Percentiles rank a stretch among this genome's conserved stretches.
Conservation (phyloP, 2,113 vertebrate species). For the Gallinago media region DNA sequence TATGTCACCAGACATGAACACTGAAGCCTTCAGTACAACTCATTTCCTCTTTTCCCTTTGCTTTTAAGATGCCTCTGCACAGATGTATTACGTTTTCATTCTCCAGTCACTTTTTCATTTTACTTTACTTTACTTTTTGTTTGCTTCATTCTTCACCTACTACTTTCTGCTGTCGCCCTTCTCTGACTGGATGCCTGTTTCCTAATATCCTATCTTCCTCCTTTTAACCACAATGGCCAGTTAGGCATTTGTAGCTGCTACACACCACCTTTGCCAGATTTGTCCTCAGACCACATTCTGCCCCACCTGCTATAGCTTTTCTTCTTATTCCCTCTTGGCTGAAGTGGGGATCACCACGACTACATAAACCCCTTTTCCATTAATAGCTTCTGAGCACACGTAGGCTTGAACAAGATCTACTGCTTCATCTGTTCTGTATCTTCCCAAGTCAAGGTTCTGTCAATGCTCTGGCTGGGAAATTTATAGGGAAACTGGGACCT, state of each 20-base stretch:
- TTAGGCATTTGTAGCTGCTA: background rate
- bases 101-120: background rate
- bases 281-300: background rate
- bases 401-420: conserved; percentile 20
- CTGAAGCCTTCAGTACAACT: background rate
- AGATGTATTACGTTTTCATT: background rate
- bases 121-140: background rate
- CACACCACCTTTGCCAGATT: background rate
- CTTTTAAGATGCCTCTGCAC: background rate
- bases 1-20: background rate
- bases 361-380: background rate
- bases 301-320: background rate
- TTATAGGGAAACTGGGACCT: conserved; percentile 32
- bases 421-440: conserved; percentile 31
- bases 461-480: conserved; percentile 43
- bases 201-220: background rate
- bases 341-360: background rate
- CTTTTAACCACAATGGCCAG: background rate
- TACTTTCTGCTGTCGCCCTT: background rate
- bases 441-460: background rate
- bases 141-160: background rate
- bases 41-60: background rate
- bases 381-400: background rate
- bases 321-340: background rate
- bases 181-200: background rate